A percentile compares a stretch with the other conserved stretches of the same genome.
Evolutionary conservation across 1,140 invertebrate genomes (phyloP).

Genomic region (Condylostylus longicornis): DNA sequence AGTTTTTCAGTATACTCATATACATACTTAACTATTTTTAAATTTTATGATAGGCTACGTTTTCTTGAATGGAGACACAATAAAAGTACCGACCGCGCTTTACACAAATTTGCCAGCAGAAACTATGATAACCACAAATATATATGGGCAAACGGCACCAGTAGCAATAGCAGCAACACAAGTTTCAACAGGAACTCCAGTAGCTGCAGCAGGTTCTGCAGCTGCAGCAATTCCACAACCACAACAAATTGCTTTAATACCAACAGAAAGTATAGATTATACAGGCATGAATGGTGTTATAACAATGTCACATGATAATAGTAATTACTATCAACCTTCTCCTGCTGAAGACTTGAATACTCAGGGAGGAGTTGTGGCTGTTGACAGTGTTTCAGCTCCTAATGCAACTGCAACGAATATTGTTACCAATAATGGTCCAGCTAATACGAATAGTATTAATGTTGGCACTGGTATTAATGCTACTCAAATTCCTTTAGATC

Average conservation of each 20-base stretch:
- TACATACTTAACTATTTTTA: too few relatives aligned
- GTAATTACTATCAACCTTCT: background rate
- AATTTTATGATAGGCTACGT: conserved; percentile 41
- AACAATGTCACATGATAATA: background rate
- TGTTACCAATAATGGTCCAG: background rate
- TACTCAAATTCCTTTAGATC: conserved; percentile 42
- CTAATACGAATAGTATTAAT: background rate
- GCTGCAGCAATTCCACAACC: background rate
- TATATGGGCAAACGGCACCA: conserved; percentile 10
- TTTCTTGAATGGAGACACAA: conserved; percentile 66
- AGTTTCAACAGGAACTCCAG: background rate
- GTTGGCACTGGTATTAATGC: conserved; percentile 12
- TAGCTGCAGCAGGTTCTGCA: background rate
- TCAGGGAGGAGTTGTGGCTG: background rate
- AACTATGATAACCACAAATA: conserved; percentile 27
- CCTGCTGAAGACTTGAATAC: too few relatives aligned
- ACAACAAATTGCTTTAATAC: conserved; percentile 1
- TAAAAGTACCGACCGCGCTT: conserved; percentile 45
- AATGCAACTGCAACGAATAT: background rate
- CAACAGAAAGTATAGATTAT: conserved; percentile 16
- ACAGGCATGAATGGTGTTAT: conserved; percentile 6
- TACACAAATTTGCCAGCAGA: conserved; percentile 45
- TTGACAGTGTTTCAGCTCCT: background rate
- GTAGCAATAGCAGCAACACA: conserved; percentile 6
- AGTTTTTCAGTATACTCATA: too few relatives aligned